phyloP scores from a whole-genome alignment of 1,140 invertebrate species.

The Drosophila sp. region DNA sequence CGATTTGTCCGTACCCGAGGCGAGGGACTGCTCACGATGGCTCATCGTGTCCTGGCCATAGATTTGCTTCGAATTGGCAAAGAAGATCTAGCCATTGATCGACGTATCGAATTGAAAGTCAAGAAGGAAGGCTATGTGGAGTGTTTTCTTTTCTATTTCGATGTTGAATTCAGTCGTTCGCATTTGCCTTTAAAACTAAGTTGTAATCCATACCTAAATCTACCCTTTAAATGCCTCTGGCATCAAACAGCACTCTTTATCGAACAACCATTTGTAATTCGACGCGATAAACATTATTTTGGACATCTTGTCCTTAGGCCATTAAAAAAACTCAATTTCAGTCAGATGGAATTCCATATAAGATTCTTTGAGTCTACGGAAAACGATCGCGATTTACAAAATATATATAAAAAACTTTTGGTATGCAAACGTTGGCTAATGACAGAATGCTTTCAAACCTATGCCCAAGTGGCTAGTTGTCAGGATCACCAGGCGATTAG shows the following conservation, averaged over 20 bases:
- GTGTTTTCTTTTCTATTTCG: slow-evolving; percentile 67
- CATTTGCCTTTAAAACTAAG: slow-evolving; percentile 44
- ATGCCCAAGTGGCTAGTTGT: slow-evolving; percentile 43
- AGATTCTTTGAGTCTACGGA: slow-evolving; percentile 14
- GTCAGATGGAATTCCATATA: slow-evolving; percentile 45
- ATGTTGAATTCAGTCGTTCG: slow-evolving; percentile 62
- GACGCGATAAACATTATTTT: slow-evolving; percentile 22
- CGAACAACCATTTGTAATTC: slow-evolving; percentile 55
- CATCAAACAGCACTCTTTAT: slow-evolving; percentile 64
- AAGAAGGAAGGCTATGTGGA: slow-evolving; percentile 39
- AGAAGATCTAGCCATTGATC: slow-evolving; percentile 36
- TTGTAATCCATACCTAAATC: slow-evolving; percentile 41
- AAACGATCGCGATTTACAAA: not conserved
- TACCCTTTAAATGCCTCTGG: slow-evolving; percentile 51
- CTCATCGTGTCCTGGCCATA: slow-evolving; percentile 41
- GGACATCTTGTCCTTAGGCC: slow-evolving; percentile 37
- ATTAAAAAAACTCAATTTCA: slow-evolving; percentile 12
- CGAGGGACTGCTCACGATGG: slow-evolving; percentile 87
- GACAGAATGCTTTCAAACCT: slow-evolving; percentile 38
- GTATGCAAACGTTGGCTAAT: slow-evolving; percentile 55
- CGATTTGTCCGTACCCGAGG: slow-evolving; percentile 95
- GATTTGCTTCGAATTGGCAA: slow-evolving; percentile 35
- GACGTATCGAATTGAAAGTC: slow-evolving; percentile 22
- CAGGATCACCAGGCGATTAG: slow-evolving; percentile 37
- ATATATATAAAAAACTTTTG: not conserved